These are phyloP conservation scores for Calameuta pallipes DNA, from an alignment of 2,888 invertebrate genomes.

Conservation along the genomic window DNA sequence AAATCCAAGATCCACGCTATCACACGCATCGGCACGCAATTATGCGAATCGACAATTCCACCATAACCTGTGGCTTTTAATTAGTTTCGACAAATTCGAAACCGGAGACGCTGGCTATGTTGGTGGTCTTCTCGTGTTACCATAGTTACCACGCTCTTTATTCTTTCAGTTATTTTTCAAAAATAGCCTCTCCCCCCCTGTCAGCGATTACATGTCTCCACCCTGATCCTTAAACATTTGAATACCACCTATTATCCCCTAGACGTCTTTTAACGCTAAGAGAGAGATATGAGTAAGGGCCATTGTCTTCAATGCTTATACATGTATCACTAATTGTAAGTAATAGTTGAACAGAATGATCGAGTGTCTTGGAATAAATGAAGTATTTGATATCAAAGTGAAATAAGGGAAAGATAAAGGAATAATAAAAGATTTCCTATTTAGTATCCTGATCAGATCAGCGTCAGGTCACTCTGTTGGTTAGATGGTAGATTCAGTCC, in stretches of 20 bases:
- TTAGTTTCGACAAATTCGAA: constrained; percentile 53
- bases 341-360: neutral
- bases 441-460: constrained; percentile 21
- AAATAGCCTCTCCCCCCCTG: neutral
- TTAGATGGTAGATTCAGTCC: constrained; percentile 27
- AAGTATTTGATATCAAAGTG: neutral
- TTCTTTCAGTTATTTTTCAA: neutral
- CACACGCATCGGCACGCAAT: neutral
- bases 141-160: constrained; percentile 4
- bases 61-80: constrained; percentile 37
- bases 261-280: too few relatives aligned
- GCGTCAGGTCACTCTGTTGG: constrained; percentile 23
- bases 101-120: constrained; percentile 47
- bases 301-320: neutral
- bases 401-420: neutral
- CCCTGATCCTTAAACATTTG: neutral
- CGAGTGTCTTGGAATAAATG: neutral
- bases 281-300: too few relatives aligned
- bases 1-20: neutral
- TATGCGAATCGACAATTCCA: neutral
- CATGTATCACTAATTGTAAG: neutral
- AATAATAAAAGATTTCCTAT: neutral
- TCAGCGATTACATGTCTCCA: neutral
- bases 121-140: constrained; percentile 54
- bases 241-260: neutral